Evolutionary conservation across 2,797 vertebrate species (phyloP), one percentile per base, ranked within the genome.

Genomic region (Intellagama lesueurii): DNA sequence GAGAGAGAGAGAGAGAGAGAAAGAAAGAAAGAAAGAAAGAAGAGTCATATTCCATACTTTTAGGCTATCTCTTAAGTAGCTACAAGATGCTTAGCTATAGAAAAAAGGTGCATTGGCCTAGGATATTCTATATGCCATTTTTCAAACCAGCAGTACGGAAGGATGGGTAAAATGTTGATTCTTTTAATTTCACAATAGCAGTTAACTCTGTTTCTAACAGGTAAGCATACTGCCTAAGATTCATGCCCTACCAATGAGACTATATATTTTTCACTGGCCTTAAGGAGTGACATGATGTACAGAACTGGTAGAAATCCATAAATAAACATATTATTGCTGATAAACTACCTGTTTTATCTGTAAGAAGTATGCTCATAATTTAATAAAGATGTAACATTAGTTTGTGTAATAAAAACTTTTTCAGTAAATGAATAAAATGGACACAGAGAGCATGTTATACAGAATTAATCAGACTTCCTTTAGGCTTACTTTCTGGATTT

Each of bases 1-100:
- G 90, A 89, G 52, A 79, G 30, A 52, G 2, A 44, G 9, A 1
- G 26, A 77, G 26, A 78, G 7, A 75, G 91, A 89, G 52, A 79
- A 79, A 52, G 5, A 47, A 47, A 0, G 24, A 77, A 77, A 49
- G 8, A 47, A 28, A 64, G 16, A 91, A 92, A 44, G 22, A 52
- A 79, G 79, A 79, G 87, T 90, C 86, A 75, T 76, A n/a, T 78
- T 87, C 91, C 82, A 40, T 91, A 93, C 91, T n/a, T 91, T 91
- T 91, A 94, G 88, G 4, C 64, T 35, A 90, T 88, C 92, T 81
- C 32, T 85, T 93, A 81, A 66, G 56, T 86, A 79, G 85, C 80
- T 92, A 84, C 84, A 92, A 56, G 7, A 92, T 75, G 87, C 93
- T 93, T 87, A 90, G 0, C 77, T 84, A 6, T 76, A 91, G 78